These are phyloP conservation scores for Perdita meconis DNA, from an alignment of 2,888 invertebrate species.

Conservation along the genomic window DNA sequence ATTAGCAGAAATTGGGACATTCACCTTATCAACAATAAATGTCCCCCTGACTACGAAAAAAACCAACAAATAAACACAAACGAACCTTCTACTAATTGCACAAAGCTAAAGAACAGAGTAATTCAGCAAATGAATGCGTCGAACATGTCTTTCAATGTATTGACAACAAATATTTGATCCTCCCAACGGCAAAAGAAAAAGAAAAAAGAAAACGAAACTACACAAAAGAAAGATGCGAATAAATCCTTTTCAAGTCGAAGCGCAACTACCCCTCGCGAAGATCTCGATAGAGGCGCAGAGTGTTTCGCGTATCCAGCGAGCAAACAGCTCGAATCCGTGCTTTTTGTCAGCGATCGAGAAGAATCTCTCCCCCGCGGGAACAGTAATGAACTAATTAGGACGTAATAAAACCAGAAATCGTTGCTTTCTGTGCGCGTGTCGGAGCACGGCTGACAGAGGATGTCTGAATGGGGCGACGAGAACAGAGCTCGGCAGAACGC, in stretches of 20 bases:
- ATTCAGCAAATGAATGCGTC: too few species aligned
- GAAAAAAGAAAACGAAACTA: neutral
- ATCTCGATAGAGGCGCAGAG: neutral
- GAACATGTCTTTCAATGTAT: too few species aligned
- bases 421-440: conserved; percentile 49
- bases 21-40: too few species aligned
- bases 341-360: conserved; percentile 10
- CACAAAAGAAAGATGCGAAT: neutral
- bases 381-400: conserved; percentile 59
- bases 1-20: too few species aligned
- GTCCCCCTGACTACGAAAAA: too few species aligned
- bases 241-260: neutral
- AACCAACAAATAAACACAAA: too few species aligned
- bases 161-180: too few species aligned
- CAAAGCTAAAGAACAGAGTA: too few species aligned
- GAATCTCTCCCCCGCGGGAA: conserved; percentile 10
- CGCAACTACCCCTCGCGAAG: neutral
- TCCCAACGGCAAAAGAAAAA: neutral
- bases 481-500: conserved; percentile 15
- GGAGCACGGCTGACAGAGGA: conserved; percentile 39
- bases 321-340: neutral
- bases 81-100: too few species aligned
- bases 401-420: conserved; percentile 60
- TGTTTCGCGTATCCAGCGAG: neutral
- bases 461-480: conserved; percentile 43